A percentile compares a stretch with the other conserved stretches of the same genome.
Conservation (phyloP, 2,888 invertebrate species). For the Cataglyphis altisquamis region DNA sequence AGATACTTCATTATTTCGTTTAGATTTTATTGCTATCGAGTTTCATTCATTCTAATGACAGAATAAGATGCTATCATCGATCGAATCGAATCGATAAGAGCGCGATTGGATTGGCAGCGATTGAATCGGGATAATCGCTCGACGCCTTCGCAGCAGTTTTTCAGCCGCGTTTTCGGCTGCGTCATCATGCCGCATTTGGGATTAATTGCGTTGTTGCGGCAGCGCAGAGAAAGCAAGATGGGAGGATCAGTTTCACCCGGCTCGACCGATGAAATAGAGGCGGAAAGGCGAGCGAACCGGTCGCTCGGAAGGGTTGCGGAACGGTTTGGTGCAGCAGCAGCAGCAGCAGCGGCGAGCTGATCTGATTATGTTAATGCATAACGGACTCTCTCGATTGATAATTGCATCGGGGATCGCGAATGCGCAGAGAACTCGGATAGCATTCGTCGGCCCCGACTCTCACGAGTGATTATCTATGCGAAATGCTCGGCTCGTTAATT, state of each 20-base stretch:
- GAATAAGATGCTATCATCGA: slow-evolving; percentile 46
- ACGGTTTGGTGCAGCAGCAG: slow-evolving; percentile 60
- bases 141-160: slow-evolving; percentile 61
- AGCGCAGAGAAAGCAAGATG: slow-evolving; percentile 51
- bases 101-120: slow-evolving; percentile 36
- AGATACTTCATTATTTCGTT: not conserved
- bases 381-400: slow-evolving; percentile 81
- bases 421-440: slow-evolving; percentile 66
- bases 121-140: slow-evolving; percentile 63
- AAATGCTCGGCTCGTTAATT: slow-evolving; percentile 80
- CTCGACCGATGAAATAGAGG: slow-evolving; percentile 59
- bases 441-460: slow-evolving; percentile 72
- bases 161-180: slow-evolving; percentile 57
- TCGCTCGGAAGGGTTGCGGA: slow-evolving; percentile 28
- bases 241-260: slow-evolving; percentile 58
- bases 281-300: slow-evolving; percentile 28
- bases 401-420: slow-evolving; percentile 78
- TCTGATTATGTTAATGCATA: slow-evolving; percentile 82
- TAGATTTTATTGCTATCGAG: slow-evolving; percentile 26
- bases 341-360: slow-evolving; percentile 69
- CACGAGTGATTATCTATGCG: slow-evolving; percentile 83
- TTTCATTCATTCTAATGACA: slow-evolving; percentile 37
- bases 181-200: slow-evolving; percentile 62
- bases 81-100: slow-evolving; percentile 48
- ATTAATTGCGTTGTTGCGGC: slow-evolving; percentile 69